Base-by-base conservation (phyloP, 1,140 invertebrate genomes). In the Phortica variegata region DNA sequence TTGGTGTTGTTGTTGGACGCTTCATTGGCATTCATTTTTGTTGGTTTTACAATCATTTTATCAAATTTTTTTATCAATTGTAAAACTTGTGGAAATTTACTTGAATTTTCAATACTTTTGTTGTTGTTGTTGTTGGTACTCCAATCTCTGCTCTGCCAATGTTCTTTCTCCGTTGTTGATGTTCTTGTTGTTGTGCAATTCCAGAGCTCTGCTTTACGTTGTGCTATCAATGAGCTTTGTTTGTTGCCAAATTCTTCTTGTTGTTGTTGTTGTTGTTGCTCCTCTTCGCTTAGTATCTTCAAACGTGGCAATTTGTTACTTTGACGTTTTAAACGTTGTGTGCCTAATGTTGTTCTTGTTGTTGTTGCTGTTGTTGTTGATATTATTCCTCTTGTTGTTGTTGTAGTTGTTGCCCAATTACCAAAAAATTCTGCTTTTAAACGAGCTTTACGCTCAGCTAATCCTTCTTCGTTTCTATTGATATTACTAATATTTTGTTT, bases 11-110 rank as follows among this genome's bases (percentile, higher is more conserved):
- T 17, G 16, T 36, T 8, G 5, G 17, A 10, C 13, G 38, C 10
- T 36, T 32, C 33, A n/a, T 15, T 19, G 17, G n/a, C 33, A 4
- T n/a, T 29, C 17, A 29, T 10, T 47, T n/a, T 12, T 23, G 16
- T 19, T 46, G 26, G 6, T 29, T 29, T 45, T 66, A 69, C 63
- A 55, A 66, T 66, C 63, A 69, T 70, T 33, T 55, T 48, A 34
- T 69, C 50, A 31, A 57, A 70, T 31, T 68, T 65, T 7, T 54
- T 33, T 29, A 70, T 65, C 37, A 70, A 40, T 56, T 61, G 46
- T n/a, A 12, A 12, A 19, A 19, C 38, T 40, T 20, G 38, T 40
- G 8, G 38, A 40, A 19, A 18, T 16, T 40, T 12, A 8, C 8
- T 18, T 56, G 47, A 33, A 61, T 55, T 20, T 40, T 31, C 20